These are phyloP conservation scores for Neofelis nebulosa DNA, from an alignment of 2,113 vertebrate species.

Conservation along the genomic window DNA sequence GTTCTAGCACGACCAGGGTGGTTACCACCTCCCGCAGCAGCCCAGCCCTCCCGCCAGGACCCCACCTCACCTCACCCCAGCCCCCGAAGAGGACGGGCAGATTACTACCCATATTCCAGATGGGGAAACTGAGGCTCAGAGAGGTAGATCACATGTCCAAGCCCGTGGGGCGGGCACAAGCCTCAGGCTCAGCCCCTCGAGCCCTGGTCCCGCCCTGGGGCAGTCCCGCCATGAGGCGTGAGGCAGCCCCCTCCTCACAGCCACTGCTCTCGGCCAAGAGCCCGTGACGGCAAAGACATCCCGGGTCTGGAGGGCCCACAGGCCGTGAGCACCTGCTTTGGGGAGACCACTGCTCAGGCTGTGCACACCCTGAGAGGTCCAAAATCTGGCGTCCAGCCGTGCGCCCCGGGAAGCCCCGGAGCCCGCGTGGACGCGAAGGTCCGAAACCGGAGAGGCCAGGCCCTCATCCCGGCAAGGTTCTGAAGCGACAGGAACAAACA, in stretches of 20 bases:
- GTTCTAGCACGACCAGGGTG: neutral
- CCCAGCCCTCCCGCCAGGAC: no score
- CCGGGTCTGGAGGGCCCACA: fast-evolving
- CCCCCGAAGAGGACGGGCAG: neutral
- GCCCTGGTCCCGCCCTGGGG: fast-evolving
- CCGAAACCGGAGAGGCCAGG: fast-evolving
- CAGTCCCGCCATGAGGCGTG: fast-evolving
- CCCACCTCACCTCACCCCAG: fast-evolving
- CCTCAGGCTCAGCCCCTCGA: neutral
- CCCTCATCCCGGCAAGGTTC: fast-evolving
- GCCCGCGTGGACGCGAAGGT: fast-evolving
- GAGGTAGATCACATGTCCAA: fast-evolving
- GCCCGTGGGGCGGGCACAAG: neutral
- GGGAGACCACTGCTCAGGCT: neutral
- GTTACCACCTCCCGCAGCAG: neutral
- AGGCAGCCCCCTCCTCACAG: fast-evolving
- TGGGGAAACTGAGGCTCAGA: neutral
- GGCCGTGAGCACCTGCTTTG: fast-evolving
- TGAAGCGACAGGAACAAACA: fast-evolving
- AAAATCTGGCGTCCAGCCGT: fast-evolving
- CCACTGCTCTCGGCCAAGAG: neutral
- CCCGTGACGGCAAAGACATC: fast-evolving
- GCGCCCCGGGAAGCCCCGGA: fast-evolving
- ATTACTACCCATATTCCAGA: neutral
- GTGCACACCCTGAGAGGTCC: neutral